Percentiles rank a stretch among this genome's conserved stretches.
phyloP scores from a whole-genome alignment of 2,888 invertebrate genomes.

The Mesorhabditis sp. region DNA sequence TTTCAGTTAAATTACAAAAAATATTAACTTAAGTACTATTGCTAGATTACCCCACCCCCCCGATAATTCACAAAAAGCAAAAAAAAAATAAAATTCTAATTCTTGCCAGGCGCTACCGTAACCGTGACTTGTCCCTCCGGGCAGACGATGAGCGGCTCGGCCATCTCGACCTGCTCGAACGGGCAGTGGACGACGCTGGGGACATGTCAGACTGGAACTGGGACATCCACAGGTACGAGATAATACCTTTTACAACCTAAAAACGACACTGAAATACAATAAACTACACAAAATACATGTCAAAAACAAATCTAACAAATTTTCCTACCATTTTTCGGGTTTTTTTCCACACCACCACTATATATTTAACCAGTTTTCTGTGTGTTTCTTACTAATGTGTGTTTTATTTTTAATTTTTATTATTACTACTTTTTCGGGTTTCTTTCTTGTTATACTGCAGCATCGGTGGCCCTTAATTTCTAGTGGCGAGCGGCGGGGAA shows the following conservation, averaged over 20 bases:
- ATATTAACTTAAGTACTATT: too few relatives aligned
- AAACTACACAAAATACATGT: neutral
- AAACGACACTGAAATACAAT: neutral
- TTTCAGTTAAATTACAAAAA: too few relatives aligned
- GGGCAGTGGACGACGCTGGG: slow-evolving; percentile 27
- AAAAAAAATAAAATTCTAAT: too few relatives aligned
- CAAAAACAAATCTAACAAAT: neutral
- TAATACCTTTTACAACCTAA: neutral
- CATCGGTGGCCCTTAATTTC: too few relatives aligned
- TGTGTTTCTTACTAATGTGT: neutral
- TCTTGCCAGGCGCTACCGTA: neutral
- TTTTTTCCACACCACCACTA: neutral
- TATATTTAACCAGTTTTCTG: neutral
- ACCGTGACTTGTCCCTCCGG: slow-evolving; percentile 16
- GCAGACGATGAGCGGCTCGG: slow-evolving; percentile 18
- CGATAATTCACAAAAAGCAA: too few relatives aligned
- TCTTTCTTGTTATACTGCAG: too few relatives aligned
- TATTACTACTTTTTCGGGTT: neutral
- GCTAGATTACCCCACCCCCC: too few relatives aligned
- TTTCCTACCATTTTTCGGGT: too few relatives aligned
- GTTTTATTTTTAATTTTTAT: neutral
- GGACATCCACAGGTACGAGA: neutral
- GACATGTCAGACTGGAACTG: slow-evolving; percentile 15
- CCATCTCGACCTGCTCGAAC: slow-evolving; percentile 20
- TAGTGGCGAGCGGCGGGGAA: too few relatives aligned